These are phyloP conservation scores for Cephalotes varians DNA, from an alignment of 2,888 invertebrate species.

Conservation along the genomic window DNA sequence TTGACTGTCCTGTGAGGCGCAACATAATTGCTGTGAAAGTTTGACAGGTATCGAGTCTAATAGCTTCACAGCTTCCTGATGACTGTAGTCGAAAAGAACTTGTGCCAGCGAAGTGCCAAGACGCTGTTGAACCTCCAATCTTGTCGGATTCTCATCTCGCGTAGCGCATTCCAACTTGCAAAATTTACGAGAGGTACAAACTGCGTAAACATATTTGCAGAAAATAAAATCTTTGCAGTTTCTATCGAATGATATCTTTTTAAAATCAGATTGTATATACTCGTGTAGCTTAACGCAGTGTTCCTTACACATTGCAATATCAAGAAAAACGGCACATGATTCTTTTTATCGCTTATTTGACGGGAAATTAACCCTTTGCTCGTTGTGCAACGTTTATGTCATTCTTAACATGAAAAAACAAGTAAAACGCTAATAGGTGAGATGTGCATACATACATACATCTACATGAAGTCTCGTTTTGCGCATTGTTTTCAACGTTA, in stretches of 20 bases:
- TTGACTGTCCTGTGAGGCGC: conserved; percentile 76
- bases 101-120: conserved; percentile 75
- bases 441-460: no score
- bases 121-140: conserved; percentile 69
- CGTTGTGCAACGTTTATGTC: not conserved
- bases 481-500: no score
- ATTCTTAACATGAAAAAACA: not conserved
- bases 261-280: not conserved
- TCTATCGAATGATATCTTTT: not conserved
- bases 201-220: not conserved
- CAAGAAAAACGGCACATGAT: not conserved
- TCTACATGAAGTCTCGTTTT: no score
- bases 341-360: not conserved
- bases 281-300: not conserved
- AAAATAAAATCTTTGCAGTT: not conserved
- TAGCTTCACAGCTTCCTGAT: conserved; percentile 67
- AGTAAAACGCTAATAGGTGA: not conserved
- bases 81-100: conserved; percentile 72
- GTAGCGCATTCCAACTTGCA: not conserved
- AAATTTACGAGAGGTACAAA: conserved; percentile 5
- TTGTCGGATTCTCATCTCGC: conserved; percentile 63
- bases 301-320: conserved; percentile 29
- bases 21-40: conserved; percentile 67
- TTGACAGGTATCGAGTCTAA: conserved; percentile 72
- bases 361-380: not conserved